Evolutionary conservation across 2,113 vertebrate species (phyloP).

Genomic region (Hemichromis elongatus): DNA sequence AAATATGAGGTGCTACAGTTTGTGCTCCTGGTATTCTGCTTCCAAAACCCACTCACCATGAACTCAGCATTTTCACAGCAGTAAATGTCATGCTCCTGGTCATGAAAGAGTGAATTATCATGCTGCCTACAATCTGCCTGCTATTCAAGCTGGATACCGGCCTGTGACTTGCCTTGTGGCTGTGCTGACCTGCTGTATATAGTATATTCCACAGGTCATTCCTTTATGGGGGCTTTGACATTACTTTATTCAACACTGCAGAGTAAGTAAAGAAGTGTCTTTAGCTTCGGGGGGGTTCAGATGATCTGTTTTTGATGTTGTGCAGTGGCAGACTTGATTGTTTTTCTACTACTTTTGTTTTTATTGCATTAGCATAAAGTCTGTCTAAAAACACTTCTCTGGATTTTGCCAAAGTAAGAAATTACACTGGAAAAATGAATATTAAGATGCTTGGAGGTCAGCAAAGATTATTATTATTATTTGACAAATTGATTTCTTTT

Average conservation of each 20-base stretch:
- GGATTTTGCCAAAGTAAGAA: neutral
- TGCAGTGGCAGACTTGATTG: neutral
- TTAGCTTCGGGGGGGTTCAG: neutral
- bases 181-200: neutral
- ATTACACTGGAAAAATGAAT: neutral
- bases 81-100: slow-evolving; percentile 1
- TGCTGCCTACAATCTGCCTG: neutral
- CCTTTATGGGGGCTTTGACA: neutral
- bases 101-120: neutral
- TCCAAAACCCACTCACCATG: neutral
- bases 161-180: neutral
- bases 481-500: neutral
- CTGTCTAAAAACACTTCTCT: too few species aligned
- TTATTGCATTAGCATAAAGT: neutral
- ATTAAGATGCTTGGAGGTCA: neutral
- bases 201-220: neutral
- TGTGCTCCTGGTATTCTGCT: neutral
- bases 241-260: neutral
- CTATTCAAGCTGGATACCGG: neutral
- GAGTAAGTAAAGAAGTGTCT: neutral
- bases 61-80: neutral
- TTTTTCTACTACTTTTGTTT: neutral
- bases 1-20: neutral
- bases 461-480: neutral
- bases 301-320: neutral